Evolutionary conservation across 1,140 invertebrate species (phyloP).

Genomic region (Drosophila cardini): DNA sequence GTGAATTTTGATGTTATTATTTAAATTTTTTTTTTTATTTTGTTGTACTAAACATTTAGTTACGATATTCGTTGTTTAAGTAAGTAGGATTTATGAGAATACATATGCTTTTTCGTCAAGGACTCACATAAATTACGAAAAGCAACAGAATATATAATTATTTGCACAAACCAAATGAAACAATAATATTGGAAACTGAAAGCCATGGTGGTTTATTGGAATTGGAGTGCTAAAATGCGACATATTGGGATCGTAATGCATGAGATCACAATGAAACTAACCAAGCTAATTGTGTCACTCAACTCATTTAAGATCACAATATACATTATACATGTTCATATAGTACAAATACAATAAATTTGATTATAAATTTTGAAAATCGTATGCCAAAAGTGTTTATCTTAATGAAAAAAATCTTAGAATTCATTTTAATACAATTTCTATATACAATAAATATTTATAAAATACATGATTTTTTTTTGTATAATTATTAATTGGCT

Average conservation of each 20-base stretch:
- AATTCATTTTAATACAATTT: constrained; percentile 55
- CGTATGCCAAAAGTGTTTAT: constrained; percentile 81
- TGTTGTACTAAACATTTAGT: constrained; percentile 66
- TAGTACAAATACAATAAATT: constrained; percentile 20
- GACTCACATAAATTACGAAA: constrained; percentile 74
- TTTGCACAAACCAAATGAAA: constrained; percentile 76
- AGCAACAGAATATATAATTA: constrained; percentile 75
- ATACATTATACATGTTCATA: constrained; percentile 41
- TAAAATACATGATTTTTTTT: constrained; percentile 34
- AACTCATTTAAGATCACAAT: constrained; percentile 60
- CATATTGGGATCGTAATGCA: constrained; percentile 54
- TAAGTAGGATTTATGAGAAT: constrained; percentile 28
- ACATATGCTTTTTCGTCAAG: constrained; percentile 64
- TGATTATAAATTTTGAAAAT: constrained; percentile 62
- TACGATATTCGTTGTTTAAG: constrained; percentile 51
- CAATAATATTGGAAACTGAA: constrained; percentile 72
- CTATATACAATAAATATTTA: constrained; percentile 40
- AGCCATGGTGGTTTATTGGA: constrained; percentile 70
- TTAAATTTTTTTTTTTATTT: too few species aligned
- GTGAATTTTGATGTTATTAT: constrained; percentile 42
- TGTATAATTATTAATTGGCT: constrained; percentile 39
- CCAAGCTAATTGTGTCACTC: constrained; percentile 11
- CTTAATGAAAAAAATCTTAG: constrained; percentile 82
- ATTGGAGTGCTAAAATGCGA: constrained; percentile 41
- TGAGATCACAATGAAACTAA: constrained; percentile 27